Evolutionary conservation across 2,113 vertebrate species (phyloP).

Genomic region (Ailurus styani): DNA sequence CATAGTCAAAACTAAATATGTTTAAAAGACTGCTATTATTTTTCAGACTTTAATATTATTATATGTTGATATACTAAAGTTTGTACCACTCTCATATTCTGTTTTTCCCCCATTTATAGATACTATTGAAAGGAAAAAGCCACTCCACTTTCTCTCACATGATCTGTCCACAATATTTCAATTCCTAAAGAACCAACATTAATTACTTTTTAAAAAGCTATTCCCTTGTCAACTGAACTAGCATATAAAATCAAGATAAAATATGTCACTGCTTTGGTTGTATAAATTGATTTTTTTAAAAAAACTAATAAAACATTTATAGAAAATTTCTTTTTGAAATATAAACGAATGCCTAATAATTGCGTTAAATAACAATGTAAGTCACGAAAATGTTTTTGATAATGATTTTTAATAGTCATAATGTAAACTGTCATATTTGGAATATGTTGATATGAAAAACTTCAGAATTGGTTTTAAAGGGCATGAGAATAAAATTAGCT

Average conservation of each 20-base stretch:
- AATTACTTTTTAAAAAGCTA: constrained; percentile 32
- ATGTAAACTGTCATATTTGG: background rate
- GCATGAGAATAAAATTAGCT: background rate
- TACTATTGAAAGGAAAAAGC: background rate
- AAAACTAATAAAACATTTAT: background rate
- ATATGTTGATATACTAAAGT: background rate
- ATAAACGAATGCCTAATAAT: background rate
- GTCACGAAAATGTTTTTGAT: background rate
- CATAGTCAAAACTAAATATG: background rate
- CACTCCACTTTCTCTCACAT: background rate
- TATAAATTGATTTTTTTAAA: background rate
- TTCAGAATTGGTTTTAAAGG: background rate
- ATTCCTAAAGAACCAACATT: background rate
- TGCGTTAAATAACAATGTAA: constrained; percentile 5
- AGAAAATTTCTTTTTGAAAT: constrained; percentile 29
- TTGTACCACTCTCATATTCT: background rate
- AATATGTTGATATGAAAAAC: background rate
- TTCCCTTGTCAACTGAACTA: background rate
- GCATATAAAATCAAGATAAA: constrained; percentile 23
- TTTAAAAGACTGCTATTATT: background rate
- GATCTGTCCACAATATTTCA: background rate
- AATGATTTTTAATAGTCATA: background rate
- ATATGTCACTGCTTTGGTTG: background rate
- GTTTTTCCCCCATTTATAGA: background rate
- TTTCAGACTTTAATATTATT: background rate